phyloP scores from a whole-genome alignment of 2,888 invertebrate genomes.

The Nephrotoma appendiculata region DNA sequence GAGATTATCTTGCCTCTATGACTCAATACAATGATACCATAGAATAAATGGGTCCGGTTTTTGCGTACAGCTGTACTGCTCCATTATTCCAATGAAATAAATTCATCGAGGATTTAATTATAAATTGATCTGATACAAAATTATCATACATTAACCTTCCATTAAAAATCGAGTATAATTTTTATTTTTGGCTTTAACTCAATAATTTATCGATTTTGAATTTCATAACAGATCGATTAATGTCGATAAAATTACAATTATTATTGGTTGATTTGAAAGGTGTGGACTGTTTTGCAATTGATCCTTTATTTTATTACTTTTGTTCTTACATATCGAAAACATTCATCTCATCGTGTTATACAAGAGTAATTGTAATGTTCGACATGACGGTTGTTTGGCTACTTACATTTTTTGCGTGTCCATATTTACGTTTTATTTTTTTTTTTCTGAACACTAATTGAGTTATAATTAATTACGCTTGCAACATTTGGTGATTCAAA shows the following conservation, averaged over 20 bases:
- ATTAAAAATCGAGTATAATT: neutral
- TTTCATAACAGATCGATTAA: too few species aligned
- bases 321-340: too few species aligned
- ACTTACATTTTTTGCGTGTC: neutral
- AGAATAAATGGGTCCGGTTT: neutral
- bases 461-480: neutral
- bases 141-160: neutral
- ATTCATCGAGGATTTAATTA: neutral
- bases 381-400: neutral
- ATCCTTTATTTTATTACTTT: neutral
- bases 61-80: neutral
- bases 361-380: too few species aligned
- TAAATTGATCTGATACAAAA: neutral
- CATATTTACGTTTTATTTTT: neutral
- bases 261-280: neutral
- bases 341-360: too few species aligned
- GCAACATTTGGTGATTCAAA: neutral
- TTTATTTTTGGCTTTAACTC: neutral
- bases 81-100: neutral
- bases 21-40: neutral
- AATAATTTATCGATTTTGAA: neutral
- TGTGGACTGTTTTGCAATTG: neutral
- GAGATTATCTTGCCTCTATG: neutral
- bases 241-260: too few species aligned
- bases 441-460: neutral